A percentile compares a stretch with the other conserved stretches of the same genome.
Conservation (phyloP, 2,888 invertebrate species). For the Diogma glabrata region DNA sequence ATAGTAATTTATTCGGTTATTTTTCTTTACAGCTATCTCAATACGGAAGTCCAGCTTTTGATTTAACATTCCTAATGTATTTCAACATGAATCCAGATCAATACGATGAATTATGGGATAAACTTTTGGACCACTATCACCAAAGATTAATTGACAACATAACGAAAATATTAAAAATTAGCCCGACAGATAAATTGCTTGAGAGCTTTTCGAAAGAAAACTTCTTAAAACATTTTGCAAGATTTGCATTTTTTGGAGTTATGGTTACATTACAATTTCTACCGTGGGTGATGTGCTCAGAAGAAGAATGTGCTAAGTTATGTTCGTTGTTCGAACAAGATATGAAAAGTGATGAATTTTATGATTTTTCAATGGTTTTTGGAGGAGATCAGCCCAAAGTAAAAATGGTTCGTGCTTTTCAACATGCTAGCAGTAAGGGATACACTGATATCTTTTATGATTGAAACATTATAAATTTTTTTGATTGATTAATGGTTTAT, state of each 20-base stretch:
- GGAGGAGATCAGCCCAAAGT: slow-evolving; percentile 29
- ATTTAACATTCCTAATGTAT: slow-evolving; percentile 32
- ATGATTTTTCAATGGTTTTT: slow-evolving; percentile 25
- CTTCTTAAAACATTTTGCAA: slow-evolving; percentile 29
- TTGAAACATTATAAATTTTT: not conserved
- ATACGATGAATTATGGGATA: slow-evolving; percentile 23
- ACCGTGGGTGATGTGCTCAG: slow-evolving; percentile 29
- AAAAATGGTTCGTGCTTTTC: slow-evolving; percentile 24
- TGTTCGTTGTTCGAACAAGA: slow-evolving; percentile 28
- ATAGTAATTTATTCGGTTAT: too few species aligned
- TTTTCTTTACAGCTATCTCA: too few species aligned
- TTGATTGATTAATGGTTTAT: not conserved
- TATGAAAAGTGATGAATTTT: slow-evolving; percentile 27
- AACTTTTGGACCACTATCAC: slow-evolving; percentile 27
- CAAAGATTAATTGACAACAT: slow-evolving; percentile 24
- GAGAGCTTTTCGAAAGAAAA: slow-evolving; percentile 21
- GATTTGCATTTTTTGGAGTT: slow-evolving; percentile 32
- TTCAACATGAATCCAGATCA: slow-evolving; percentile 25
- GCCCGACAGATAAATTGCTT: slow-evolving; percentile 13
- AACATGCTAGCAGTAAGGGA: slow-evolving; percentile 30
- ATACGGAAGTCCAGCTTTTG: slow-evolving; percentile 28
- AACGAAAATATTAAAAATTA: slow-evolving; percentile 23
- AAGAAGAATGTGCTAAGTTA: slow-evolving; percentile 25
- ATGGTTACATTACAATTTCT: slow-evolving; percentile 31
- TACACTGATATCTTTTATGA: slow-evolving; percentile 18